Percentiles rank a stretch among this genome's conserved stretches.
Conservation (phyloP, 2,888 invertebrate genomes). For the Parnassius glacialis region DNA sequence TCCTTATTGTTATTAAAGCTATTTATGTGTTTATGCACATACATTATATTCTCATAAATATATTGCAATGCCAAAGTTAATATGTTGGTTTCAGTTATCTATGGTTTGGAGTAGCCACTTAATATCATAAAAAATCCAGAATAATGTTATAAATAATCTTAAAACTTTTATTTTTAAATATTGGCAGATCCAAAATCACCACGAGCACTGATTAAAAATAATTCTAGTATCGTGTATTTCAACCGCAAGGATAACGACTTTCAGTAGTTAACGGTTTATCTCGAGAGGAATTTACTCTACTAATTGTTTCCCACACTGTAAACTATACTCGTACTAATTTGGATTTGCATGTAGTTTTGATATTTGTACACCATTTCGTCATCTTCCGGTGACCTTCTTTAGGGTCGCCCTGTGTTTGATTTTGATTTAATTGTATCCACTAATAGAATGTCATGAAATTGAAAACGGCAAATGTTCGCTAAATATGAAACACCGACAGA, state of each 20-base stretch:
- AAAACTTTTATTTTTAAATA: background rate
- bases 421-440: background rate
- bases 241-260: constrained; percentile 22
- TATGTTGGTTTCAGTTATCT: no score
- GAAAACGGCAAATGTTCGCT: no score
- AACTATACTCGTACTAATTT: background rate
- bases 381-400: constrained; percentile 7
- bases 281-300: constrained; percentile 11
- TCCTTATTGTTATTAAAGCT: no score
- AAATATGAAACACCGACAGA: no score
- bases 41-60: no score
- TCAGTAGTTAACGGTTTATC: constrained; percentile 16
- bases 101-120: no score
- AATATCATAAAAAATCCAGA: no score
- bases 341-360: background rate
- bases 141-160: no score
- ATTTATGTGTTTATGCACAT: no score
- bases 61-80: no score
- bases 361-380: constrained; percentile 7
- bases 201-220: constrained; percentile 6
- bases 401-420: background rate
- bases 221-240: constrained; percentile 7
- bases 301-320: constrained; percentile 12
- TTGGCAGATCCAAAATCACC: constrained; percentile 6
- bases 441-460: no score